Base-by-base conservation (phyloP, 2,113 vertebrate genomes). In the Bufo bufo region DNA sequence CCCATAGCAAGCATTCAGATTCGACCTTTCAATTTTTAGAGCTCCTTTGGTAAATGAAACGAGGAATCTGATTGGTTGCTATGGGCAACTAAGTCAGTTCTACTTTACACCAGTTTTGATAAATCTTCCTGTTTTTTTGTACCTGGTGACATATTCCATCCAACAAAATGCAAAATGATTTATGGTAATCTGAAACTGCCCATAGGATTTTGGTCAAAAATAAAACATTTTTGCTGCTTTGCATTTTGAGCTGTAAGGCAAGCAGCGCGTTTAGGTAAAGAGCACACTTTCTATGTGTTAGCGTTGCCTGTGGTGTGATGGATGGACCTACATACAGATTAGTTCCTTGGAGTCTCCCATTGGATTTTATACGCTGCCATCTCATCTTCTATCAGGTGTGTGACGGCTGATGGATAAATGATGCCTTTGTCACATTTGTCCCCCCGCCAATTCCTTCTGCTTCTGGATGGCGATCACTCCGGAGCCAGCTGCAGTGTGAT, bases 361-460 rank as follows among this genome's bases (percentile, higher is more conserved):
- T 61, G 66, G 86, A 72, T 77, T 75, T 33, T 43, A 17, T 69
- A 49, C 43, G 49, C 72, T 69, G 75, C 59, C 87, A 89, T 84
- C 87, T 89, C 58, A 77, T 84, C 82, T 89, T 84, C 81, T 89
- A 78, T 89, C 87, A 84, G 82, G 58, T 61, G 81, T 78, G 72
- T 84, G 87, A 89, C 87, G 71, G 87, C 87, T 84, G 87, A 89
- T 65, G 72, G 82, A 89, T 89, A 89, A 78, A 75, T 89, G 87
- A 89, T 50, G 81, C 59, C 8, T 69, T 74, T 84, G 87, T 89
- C 87, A 84, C 71, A 89, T 89, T 23, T 13, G 63, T 89, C 82
- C 69, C 72, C 75, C 59, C 54, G 4, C 71, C 66, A 19, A 43
- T n/a, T 47, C 71, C 80, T 77, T 71, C 72, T 77, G 77, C 63